A percentile compares a stretch with the other conserved stretches of the same genome.
These are phyloP conservation scores for Patella pellucida DNA, from an alignment of 2,888 invertebrate species.

Conservation along the genomic window DNA sequence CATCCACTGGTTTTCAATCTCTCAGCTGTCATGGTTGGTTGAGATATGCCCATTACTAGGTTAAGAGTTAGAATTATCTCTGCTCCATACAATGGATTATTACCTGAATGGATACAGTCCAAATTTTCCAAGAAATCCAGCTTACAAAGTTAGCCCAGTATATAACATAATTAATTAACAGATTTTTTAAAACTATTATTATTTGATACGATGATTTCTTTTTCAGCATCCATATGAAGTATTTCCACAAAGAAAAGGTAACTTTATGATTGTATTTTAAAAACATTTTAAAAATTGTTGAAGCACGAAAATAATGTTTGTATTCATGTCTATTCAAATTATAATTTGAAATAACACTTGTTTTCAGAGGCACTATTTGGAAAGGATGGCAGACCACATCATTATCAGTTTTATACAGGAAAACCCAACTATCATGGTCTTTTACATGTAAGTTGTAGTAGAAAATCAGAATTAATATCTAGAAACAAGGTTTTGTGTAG, in stretches of 20 bases:
- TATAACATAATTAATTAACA: too few species aligned
- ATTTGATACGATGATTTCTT: conserved; percentile 14
- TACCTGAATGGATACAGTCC: too few species aligned
- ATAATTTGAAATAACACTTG: conserved; percentile 4
- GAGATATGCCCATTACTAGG: too few species aligned
- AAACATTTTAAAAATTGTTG: background rate
- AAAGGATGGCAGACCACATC: conserved; percentile 89
- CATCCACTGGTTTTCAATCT: background rate
- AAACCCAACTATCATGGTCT: conserved; percentile 87
- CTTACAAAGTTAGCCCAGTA: too few species aligned
- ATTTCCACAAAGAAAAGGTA: conserved; percentile 68
- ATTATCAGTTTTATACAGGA: conserved; percentile 92
- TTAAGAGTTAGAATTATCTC: too few species aligned
- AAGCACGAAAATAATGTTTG: conserved; percentile 3
- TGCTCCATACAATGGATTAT: too few species aligned
- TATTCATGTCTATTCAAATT: background rate
- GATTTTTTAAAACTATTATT: too few species aligned
- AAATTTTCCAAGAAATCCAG: too few species aligned
- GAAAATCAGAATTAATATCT: background rate
- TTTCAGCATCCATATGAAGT: conserved; percentile 81
- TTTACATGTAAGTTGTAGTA: conserved; percentile 78
- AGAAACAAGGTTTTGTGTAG: too few species aligned
- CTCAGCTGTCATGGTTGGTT: too few species aligned
- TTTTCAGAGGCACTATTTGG: conserved; percentile 80
- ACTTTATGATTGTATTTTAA: conserved; percentile 15